Percentiles rank a stretch among this genome's conserved stretches.
phyloP scores from a whole-genome alignment of 2,888 invertebrate genomes.

The Phyto melanocephala region DNA sequence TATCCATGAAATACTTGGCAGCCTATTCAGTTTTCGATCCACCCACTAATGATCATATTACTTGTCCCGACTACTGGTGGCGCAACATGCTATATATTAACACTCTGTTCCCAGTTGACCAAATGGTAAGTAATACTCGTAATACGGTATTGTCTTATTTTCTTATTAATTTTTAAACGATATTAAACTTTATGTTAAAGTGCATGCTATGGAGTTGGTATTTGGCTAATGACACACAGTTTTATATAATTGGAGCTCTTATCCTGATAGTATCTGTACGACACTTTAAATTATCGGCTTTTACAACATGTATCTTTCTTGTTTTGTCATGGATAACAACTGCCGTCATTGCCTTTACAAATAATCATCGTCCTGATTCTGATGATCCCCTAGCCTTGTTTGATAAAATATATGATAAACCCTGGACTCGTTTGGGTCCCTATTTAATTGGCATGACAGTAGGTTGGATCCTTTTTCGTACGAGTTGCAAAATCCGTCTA shows the following conservation, averaged over 20 bases:
- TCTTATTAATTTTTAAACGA: not conserved
- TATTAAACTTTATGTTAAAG: conserved; percentile 78
- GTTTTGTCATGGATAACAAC: conserved; percentile 89
- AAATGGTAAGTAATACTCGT: conserved; percentile 85
- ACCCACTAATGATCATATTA: conserved; percentile 88
- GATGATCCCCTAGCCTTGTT: conserved; percentile 91
- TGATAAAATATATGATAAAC: conserved; percentile 94
- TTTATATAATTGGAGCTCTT: conserved; percentile 89
- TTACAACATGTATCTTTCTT: conserved; percentile 83
- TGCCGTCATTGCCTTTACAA: conserved; percentile 87
- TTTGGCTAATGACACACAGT: conserved; percentile 91
- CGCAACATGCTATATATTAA: conserved; percentile 91
- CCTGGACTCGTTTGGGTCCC: conserved; percentile 91
- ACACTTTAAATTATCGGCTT: conserved; percentile 88
- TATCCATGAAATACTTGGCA: conserved; percentile 92
- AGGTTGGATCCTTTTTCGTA: conserved; percentile 91
- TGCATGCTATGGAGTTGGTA: conserved; percentile 97
- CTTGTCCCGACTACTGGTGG: conserved; percentile 93
- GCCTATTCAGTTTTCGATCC: conserved; percentile 91
- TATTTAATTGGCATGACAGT: conserved; percentile 91
- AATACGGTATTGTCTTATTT: no score
- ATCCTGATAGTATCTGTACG: conserved; percentile 88
- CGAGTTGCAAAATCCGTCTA: conserved; percentile 88
- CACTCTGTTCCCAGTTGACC: conserved; percentile 89
- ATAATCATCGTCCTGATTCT: conserved; percentile 87